phyloP scores from a whole-genome alignment of 2,797 vertebrate genomes.

The Chaetodon trifasciatus region DNA sequence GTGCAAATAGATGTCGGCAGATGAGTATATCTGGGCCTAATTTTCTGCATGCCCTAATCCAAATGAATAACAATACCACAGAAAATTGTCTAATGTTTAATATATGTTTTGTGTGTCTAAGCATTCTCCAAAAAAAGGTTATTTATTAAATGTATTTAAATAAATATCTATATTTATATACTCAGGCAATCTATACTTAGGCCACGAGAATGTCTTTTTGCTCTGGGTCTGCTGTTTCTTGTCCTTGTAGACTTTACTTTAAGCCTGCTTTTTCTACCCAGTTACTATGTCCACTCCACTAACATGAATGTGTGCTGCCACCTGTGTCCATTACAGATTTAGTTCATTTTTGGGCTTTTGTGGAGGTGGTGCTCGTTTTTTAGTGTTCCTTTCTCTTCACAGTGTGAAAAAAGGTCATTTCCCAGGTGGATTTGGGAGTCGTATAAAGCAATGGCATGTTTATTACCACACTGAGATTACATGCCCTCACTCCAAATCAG shows the following conservation, averaged over 20 bases:
- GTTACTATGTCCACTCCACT: not conserved
- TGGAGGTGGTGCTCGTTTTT: not conserved
- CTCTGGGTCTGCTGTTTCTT: not conserved
- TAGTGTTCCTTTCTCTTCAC: not conserved
- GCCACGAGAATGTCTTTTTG: not conserved
- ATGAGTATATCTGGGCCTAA: too few relatives aligned
- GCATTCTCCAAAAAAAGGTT: too few relatives aligned
- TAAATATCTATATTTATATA: too few relatives aligned
- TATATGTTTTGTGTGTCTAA: too few relatives aligned
- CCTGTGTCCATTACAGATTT: not conserved
- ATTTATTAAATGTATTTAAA: too few relatives aligned
- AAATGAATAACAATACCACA: too few relatives aligned
- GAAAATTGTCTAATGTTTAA: too few relatives aligned
- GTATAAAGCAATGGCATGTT: not conserved
- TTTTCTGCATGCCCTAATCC: too few relatives aligned
- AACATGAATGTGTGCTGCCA: not conserved
- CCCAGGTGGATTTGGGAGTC: constrained; percentile 6
- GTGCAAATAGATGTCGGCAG: too few relatives aligned
- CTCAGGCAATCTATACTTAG: too few relatives aligned
- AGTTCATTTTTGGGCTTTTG: not conserved
- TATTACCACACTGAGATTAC: not conserved
- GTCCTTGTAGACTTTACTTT: not conserved
- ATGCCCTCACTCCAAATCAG: not conserved
- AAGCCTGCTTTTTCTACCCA: not conserved
- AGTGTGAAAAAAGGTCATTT: not conserved